These are phyloP conservation scores for Conus ventricosus DNA, from an alignment of 1,140 invertebrate species.

Conservation along the genomic window DNA sequence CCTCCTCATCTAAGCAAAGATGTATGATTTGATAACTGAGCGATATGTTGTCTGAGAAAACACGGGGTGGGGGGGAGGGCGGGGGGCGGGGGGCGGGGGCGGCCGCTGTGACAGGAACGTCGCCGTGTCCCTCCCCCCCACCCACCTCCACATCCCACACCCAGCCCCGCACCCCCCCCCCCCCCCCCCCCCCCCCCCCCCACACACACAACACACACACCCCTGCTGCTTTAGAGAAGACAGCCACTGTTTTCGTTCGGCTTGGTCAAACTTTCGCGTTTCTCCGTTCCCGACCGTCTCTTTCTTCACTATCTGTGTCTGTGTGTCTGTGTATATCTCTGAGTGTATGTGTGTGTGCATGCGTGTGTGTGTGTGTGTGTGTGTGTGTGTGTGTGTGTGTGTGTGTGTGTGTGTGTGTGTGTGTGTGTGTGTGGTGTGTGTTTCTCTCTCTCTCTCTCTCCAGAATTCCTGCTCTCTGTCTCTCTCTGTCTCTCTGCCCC, in stretches of 20 bases:
- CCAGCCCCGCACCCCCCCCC: too few species aligned
- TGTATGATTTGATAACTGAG: not conserved
- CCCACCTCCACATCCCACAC: too few species aligned
- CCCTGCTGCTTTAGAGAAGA: too few species aligned
- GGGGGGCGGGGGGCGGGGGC: not conserved
- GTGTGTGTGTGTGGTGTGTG: not conserved
- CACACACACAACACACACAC: too few species aligned
- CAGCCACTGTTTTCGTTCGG: too few species aligned
- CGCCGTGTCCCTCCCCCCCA: too few species aligned
- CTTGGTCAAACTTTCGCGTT: too few species aligned
- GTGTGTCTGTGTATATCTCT: not conserved
- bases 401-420: not conserved
- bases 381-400: not conserved
- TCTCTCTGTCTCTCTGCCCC: not conserved
- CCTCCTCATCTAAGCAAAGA: not conserved
- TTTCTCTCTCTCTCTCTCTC: not conserved
- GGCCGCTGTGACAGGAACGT: too few species aligned
- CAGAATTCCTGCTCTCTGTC: too few species aligned
- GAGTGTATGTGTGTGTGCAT: not conserved
- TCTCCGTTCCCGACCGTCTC: too few species aligned
- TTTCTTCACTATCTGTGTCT: not conserved
- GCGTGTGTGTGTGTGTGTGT: not conserved
- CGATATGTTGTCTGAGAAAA: slow-evolving; percentile 8
- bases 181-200: too few species aligned
- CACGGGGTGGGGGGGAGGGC: not conserved